These are phyloP conservation scores for Bhutanitis thaidina DNA, from an alignment of 2,888 invertebrate species.

Conservation along the genomic window DNA sequence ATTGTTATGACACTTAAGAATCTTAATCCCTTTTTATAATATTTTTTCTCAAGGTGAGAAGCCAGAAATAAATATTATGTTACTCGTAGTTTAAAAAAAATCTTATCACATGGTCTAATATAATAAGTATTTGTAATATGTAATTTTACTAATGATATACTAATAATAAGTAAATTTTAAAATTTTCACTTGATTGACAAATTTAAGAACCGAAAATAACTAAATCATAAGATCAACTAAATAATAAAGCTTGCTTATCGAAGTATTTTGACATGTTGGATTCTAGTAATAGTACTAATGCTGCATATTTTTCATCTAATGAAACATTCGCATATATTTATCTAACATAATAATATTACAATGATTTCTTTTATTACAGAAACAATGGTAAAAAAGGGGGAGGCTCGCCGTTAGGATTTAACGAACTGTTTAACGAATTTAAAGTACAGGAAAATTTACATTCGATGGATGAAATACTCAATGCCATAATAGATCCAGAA, in stretches of 20 bases:
- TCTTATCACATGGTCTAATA: no score
- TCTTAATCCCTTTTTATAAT: no score
- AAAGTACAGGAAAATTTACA: slow-evolving; percentile 92
- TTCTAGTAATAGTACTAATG: slow-evolving; percentile 60
- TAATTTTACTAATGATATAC: no score
- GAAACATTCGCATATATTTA: slow-evolving; percentile 35
- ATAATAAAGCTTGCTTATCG: slow-evolving; percentile 54
- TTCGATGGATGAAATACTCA: slow-evolving; percentile 92
- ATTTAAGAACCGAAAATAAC: slow-evolving; percentile 41
- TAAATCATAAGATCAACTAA: slow-evolving; percentile 48
- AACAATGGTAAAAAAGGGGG: slow-evolving; percentile 83
- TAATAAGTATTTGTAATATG: no score
- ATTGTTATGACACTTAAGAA: no score
- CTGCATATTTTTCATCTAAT: slow-evolving; percentile 59
- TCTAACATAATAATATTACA: slow-evolving; percentile 24
- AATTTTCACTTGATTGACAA: slow-evolving; percentile 44
- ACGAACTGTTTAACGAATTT: slow-evolving; percentile 92
- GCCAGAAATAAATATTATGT: no score
- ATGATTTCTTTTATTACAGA: slow-evolving; percentile 53
- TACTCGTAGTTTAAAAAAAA: no score
- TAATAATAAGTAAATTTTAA: no score
- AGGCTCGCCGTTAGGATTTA: slow-evolving; percentile 91
- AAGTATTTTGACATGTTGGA: slow-evolving; percentile 62
- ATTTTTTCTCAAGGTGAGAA: no score
- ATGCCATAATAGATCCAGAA: slow-evolving; percentile 93